A percentile compares a stretch with the other conserved stretches of the same genome.
Evolutionary conservation across 2,888 invertebrate genomes (phyloP).

Genomic region (Endotricha flammealis): DNA sequence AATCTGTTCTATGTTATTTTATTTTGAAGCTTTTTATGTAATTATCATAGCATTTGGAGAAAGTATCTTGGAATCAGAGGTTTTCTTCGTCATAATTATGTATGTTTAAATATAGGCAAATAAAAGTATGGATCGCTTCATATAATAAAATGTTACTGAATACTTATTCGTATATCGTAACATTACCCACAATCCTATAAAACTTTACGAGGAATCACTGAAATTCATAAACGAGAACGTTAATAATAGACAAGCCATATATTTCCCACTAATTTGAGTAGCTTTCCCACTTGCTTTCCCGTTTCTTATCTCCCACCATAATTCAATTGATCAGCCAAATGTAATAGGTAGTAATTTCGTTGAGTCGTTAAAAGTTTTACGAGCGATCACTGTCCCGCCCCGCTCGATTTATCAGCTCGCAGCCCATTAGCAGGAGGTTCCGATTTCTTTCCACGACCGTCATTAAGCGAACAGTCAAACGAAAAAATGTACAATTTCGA

Average conservation of each 20-base stretch:
- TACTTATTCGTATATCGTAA: too few relatives aligned
- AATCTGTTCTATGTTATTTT: too few relatives aligned
- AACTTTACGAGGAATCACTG: too few relatives aligned
- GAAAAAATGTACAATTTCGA: slow-evolving; percentile 23
- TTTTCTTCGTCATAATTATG: too few relatives aligned
- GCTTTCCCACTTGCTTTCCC: neutral
- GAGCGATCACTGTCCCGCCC: slow-evolving; percentile 38
- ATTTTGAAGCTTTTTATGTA: too few relatives aligned
- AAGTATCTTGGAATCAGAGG: too few relatives aligned
- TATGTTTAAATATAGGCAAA: neutral
- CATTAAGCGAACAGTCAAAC: slow-evolving; percentile 23
- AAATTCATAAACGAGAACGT: too few relatives aligned
- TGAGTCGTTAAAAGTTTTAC: slow-evolving; percentile 54
- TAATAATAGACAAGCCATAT: neutral
- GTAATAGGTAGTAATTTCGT: slow-evolving; percentile 45
- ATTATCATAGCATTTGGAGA: too few relatives aligned
- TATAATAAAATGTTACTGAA: too few relatives aligned
- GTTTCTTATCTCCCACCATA: slow-evolving; percentile 17
- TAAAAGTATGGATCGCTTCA: too few relatives aligned
- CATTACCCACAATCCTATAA: too few relatives aligned
- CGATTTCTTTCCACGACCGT: slow-evolving; percentile 31
- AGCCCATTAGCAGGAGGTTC: slow-evolving; percentile 40
- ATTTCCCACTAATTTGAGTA: neutral
- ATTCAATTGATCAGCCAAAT: slow-evolving; percentile 33
- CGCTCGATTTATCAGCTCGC: slow-evolving; percentile 40